These are phyloP conservation scores for Holotrichia oblita DNA, from an alignment of 1,140 invertebrate genomes.

Conservation along the genomic window DNA sequence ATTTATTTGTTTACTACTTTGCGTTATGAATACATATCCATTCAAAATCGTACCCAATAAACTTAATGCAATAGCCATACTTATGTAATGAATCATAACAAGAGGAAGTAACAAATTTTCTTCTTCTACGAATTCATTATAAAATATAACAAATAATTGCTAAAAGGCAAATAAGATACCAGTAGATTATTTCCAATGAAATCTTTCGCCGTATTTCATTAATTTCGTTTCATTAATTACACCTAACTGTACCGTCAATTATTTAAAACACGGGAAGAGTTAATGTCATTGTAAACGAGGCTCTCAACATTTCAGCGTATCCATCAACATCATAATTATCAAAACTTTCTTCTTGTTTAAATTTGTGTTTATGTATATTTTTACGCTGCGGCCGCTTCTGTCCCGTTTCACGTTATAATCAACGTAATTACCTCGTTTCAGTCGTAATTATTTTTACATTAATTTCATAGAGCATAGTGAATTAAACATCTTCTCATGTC, in stretches of 20 bases:
- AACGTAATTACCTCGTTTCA: slow-evolving; percentile 57
- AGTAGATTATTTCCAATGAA: neutral
- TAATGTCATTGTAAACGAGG: slow-evolving; percentile 22
- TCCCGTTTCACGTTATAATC: slow-evolving; percentile 51
- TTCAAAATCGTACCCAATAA: no score
- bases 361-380: slow-evolving; percentile 37
- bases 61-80: no score
- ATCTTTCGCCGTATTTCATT: no score
- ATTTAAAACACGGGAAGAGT: neutral
- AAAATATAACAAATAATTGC: no score
- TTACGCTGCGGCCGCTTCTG: slow-evolving; percentile 40
- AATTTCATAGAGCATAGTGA: slow-evolving; percentile 54
- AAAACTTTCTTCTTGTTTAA: slow-evolving; percentile 27
- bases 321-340: neutral
- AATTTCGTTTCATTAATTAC: slow-evolving; percentile 20
- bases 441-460: slow-evolving; percentile 58
- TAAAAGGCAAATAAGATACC: neutral
- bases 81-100: no score
- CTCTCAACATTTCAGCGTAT: neutral
- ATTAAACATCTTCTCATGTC: slow-evolving; percentile 53
- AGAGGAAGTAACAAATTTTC: no score
- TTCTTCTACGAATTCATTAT: no score
- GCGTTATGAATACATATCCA: neutral
- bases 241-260: neutral
- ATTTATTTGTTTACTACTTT: neutral